Percentiles rank a stretch among this genome's conserved stretches.
phyloP scores from a whole-genome alignment of 2,888 invertebrate genomes.

The Conops quadrifasciatus region DNA sequence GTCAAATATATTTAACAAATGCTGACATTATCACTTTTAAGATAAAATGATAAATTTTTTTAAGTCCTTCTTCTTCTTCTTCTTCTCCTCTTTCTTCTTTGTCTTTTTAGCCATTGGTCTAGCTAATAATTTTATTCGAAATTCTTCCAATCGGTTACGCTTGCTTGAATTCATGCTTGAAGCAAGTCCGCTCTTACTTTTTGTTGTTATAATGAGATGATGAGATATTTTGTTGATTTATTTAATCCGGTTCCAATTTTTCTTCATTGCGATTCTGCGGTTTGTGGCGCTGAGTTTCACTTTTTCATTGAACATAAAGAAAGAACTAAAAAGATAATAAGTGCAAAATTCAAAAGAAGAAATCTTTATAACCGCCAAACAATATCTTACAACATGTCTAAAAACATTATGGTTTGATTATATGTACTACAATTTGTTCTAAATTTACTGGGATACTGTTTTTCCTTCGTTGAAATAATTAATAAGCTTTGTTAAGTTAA shows the following conservation, averaged over 20 bases:
- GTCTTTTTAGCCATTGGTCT: neutral
- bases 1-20: too few species aligned
- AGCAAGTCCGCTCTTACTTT: neutral
- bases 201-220: neutral
- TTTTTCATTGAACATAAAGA: conserved; percentile 5
- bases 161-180: conserved; percentile 20
- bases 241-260: conserved; percentile 17
- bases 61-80: too few species aligned
- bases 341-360: neutral
- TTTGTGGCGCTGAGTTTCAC: conserved; percentile 7
- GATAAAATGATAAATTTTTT: too few species aligned
- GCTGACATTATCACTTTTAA: too few species aligned
- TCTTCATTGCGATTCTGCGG: conserved; percentile 12
- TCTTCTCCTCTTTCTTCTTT: neutral
- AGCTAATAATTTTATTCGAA: conserved; percentile 7
- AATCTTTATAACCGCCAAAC: neutral
- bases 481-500: too few species aligned
- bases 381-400: neutral
- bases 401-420: too few species aligned
- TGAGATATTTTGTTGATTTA: neutral
- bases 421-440: too few species aligned
- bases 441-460: too few species aligned
- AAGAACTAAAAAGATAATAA: neutral
- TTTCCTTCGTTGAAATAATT: too few species aligned
- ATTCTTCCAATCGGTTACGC: conserved; percentile 20